Percentiles rank a stretch among this genome's conserved stretches.
phyloP scores from a whole-genome alignment of 2,113 vertebrate genomes.

The Brachyistius frenatus region DNA sequence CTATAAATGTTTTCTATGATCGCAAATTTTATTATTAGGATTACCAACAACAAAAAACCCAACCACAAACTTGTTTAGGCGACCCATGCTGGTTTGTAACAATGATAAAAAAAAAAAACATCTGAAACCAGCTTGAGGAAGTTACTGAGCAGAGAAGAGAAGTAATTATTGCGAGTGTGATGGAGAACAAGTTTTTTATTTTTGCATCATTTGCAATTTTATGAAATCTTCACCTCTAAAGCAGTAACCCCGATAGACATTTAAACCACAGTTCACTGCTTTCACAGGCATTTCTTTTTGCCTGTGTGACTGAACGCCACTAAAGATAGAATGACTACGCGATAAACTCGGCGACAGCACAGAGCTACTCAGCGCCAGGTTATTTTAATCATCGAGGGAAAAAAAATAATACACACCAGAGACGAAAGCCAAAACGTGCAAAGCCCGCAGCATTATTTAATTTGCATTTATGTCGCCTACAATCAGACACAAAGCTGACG shows the following conservation, averaged over 20 bases:
- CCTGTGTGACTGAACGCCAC: not conserved
- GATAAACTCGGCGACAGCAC: conserved; percentile 14
- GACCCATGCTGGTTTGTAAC: too few species aligned
- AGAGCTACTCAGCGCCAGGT: conserved; percentile 20
- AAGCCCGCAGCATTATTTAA: conserved; percentile 2
- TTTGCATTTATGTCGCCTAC: not conserved
- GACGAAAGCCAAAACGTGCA: conserved; percentile 24
- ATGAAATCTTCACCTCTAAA: too few species aligned
- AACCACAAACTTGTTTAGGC: too few species aligned
- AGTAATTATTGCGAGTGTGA: too few species aligned
- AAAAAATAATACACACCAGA: not conserved
- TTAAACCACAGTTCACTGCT: not conserved
- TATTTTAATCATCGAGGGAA: conserved; percentile 32
- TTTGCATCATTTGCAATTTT: too few species aligned
- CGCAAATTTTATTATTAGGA: too few species aligned
- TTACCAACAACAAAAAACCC: too few species aligned
- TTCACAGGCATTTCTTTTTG: not conserved
- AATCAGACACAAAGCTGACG: not conserved
- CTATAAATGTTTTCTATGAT: too few species aligned
- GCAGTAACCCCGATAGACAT: too few species aligned
- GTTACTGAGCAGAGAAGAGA: too few species aligned
- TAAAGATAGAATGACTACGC: conserved; percentile 12
- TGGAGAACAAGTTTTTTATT: too few species aligned
- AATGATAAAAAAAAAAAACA: too few species aligned
- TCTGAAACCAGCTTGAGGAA: not conserved